These are phyloP conservation scores for Eulemur coronatus DNA, from an alignment of 2,797 vertebrate species.

Conservation along the genomic window DNA sequence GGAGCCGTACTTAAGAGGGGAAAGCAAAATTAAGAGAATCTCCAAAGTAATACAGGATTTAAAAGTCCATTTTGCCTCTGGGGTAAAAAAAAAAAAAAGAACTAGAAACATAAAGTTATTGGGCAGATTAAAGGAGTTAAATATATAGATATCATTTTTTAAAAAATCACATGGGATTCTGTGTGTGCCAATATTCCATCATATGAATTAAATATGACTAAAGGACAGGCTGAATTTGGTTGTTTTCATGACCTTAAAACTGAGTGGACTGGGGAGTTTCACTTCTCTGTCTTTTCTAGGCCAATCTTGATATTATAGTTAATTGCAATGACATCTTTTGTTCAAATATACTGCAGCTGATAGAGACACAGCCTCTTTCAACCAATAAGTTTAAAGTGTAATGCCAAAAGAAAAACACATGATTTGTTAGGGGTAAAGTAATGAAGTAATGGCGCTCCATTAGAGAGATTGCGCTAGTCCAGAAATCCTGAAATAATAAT, in stretches of 20 bases:
- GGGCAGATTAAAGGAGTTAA: neutral
- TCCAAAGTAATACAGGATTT: neutral
- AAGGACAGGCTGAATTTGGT: neutral
- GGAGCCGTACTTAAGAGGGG: neutral
- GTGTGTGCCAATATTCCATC: neutral
- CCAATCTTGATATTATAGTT: neutral
- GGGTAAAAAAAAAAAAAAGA: neutral
- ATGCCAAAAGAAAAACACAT: slow-evolving; percentile 26
- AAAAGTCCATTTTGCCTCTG: neutral
- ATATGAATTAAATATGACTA: neutral
- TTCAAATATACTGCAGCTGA: neutral
- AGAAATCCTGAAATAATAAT: neutral
- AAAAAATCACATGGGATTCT: neutral
- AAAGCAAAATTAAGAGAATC: neutral
- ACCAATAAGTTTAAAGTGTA: neutral
- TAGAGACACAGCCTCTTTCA: neutral
- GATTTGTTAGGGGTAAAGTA: neutral
- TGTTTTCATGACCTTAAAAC: neutral
- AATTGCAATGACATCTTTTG: neutral
- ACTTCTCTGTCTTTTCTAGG: neutral
- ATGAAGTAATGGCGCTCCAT: neutral
- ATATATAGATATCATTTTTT: neutral
- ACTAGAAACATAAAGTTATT: neutral
- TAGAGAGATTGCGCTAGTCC: neutral
- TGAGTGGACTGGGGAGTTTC: neutral